phyloP scores from a whole-genome alignment of 2,113 vertebrate species.

The Otocyon megalotis region DNA sequence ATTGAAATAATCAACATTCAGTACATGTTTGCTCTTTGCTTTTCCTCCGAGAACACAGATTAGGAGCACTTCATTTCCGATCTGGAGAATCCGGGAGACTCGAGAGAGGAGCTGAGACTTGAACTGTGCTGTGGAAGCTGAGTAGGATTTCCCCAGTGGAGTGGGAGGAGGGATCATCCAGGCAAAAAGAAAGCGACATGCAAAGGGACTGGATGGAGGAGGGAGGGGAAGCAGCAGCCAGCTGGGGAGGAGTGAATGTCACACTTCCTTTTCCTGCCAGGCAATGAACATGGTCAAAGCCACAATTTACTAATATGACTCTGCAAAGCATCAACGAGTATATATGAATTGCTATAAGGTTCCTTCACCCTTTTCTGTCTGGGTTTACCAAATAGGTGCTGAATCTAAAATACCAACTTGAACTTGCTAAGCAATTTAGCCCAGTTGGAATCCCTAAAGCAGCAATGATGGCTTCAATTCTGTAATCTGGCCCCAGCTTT shows the following conservation, averaged over 20 bases:
- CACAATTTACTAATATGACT: background rate
- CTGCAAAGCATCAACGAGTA: background rate
- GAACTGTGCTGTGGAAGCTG: background rate
- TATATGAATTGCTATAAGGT: background rate
- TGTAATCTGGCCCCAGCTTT: background rate
- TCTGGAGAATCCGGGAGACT: background rate
- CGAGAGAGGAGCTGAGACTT: background rate
- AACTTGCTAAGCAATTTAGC: background rate
- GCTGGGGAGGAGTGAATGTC: fast-evolving
- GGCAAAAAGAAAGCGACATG: background rate
- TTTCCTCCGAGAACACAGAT: background rate
- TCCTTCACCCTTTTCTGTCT: background rate
- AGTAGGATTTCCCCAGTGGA: background rate
- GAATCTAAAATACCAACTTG: background rate
- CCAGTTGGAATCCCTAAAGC: background rate
- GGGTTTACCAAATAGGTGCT: background rate
- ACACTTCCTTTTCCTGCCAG: background rate
- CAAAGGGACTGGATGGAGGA: too few species aligned
- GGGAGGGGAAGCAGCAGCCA: background rate
- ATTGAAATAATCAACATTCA: background rate
- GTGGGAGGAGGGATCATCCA: background rate
- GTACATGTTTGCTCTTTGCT: background rate
- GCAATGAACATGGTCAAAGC: background rate
- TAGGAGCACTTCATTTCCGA: background rate
- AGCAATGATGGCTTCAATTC: background rate